These are phyloP conservation scores for Blastomussa wellsi DNA, from an alignment of 92 coral and sea anemone genomes.

Conservation along the genomic window DNA sequence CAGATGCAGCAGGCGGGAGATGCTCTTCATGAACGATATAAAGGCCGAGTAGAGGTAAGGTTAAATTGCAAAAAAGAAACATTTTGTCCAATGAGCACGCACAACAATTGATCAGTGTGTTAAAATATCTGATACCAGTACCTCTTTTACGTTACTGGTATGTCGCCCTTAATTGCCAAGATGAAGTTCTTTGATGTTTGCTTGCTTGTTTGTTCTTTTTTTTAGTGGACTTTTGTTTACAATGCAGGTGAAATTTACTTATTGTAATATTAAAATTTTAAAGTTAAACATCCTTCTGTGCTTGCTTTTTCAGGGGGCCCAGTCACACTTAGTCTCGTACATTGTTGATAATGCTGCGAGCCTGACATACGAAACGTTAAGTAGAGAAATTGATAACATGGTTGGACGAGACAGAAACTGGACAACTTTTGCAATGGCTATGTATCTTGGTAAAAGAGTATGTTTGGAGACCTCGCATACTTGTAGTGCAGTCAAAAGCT, in stretches of 20 bases:
- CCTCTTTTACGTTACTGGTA: too few species aligned
- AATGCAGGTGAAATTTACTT: background rate
- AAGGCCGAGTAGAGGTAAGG: slow-evolving; percentile 54
- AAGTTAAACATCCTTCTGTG: background rate
- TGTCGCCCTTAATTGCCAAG: too few species aligned
- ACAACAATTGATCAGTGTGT: too few species aligned
- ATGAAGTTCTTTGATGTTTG: background rate
- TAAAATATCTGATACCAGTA: too few species aligned
- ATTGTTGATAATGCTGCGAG: slow-evolving; percentile 60
- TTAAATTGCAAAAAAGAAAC: background rate
- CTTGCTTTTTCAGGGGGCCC: slow-evolving; percentile 45
- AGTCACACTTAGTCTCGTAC: slow-evolving; percentile 43
- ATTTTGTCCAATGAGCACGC: too few species aligned
- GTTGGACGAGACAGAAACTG: slow-evolving; percentile 75
- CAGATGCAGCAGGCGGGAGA: slow-evolving; percentile 79
- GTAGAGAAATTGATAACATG: slow-evolving; percentile 59
- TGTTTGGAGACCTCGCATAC: slow-evolving; percentile 54
- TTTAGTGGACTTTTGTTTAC: background rate
- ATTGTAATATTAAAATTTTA: background rate
- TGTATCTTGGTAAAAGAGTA: slow-evolving; percentile 60
- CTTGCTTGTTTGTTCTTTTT: background rate
- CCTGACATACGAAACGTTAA: slow-evolving; percentile 67
- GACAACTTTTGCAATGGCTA: slow-evolving; percentile 69
- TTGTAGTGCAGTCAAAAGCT: slow-evolving; percentile 32
- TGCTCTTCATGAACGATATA: slow-evolving; percentile 52